A percentile compares a stretch with the other conserved stretches of the same genome.
phyloP scores from a whole-genome alignment of 2,113 vertebrate species.

The Nycticryphes semicollaris region DNA sequence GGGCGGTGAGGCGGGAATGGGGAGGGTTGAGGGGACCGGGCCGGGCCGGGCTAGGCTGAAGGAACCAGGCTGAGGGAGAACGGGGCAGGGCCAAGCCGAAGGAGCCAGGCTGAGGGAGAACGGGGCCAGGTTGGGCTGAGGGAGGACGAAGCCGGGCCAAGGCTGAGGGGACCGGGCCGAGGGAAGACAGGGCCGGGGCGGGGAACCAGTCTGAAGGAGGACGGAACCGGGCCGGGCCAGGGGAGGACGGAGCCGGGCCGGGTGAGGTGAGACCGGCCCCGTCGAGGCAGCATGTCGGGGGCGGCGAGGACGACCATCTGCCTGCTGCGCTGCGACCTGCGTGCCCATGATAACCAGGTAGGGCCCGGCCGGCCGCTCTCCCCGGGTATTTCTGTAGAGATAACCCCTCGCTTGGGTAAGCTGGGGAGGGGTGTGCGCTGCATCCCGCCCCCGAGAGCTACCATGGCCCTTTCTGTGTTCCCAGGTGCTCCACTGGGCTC shows the following conservation, averaged over 20 bases:
- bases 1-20: background rate
- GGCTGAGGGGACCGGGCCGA: background rate
- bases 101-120: background rate
- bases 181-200: background rate
- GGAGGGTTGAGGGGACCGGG: background rate
- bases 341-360: constrained; percentile 81
- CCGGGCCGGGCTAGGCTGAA: no score
- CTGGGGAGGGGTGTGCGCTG: background rate
- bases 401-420: accelerated
- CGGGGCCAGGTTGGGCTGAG: no score
- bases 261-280: accelerated
- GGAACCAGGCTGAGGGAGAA: background rate
- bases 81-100: no score
- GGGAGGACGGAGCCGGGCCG: background rate
- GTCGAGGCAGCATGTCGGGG: background rate
- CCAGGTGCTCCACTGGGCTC: constrained; percentile 82
- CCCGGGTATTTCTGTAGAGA: background rate
- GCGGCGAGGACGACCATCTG: constrained; percentile 62
- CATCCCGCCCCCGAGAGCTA: background rate
- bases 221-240: no score
- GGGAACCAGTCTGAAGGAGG: background rate
- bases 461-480: background rate
- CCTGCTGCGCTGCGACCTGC: constrained; percentile 79
- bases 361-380: background rate
- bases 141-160: background rate